phyloP scores from a whole-genome alignment of 2,113 vertebrate species.

The Taxidea taxus region DNA sequence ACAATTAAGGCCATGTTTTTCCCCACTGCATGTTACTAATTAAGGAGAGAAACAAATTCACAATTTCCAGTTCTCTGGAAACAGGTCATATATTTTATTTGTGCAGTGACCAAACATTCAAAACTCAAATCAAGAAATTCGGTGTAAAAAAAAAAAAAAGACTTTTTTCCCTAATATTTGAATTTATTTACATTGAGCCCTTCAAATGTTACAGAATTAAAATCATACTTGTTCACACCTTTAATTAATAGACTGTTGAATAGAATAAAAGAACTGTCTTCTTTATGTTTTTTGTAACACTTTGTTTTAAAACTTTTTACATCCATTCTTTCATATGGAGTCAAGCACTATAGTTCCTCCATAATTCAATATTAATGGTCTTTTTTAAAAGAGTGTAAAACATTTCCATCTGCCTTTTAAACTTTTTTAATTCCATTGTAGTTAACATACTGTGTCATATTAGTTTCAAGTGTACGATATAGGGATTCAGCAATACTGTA shows the following conservation, averaged over 20 bases:
- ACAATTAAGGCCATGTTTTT: not conserved
- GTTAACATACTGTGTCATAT: not conserved
- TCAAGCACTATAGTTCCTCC: not conserved
- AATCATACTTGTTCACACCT: not conserved
- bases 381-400: not conserved
- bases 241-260: not conserved
- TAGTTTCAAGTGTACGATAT: not conserved
- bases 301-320: not conserved
- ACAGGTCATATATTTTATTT: not conserved
- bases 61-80: not conserved
- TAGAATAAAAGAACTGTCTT: not conserved
- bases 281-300: not conserved
- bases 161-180: not conserved
- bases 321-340: not conserved
- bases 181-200: not conserved
- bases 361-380: not conserved
- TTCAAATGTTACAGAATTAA: constrained; percentile 9
- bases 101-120: not conserved
- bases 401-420: not conserved
- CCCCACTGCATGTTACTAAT: not conserved
- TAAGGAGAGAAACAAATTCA: not conserved
- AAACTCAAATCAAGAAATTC: not conserved
- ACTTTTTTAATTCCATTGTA: not conserved
- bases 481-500: not conserved
- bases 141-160: not conserved